A percentile compares a stretch with the other conserved stretches of the same genome.
Evolutionary conservation across 2,888 invertebrate genomes (phyloP).

Genomic region (Cremastobaeus sp.): DNA sequence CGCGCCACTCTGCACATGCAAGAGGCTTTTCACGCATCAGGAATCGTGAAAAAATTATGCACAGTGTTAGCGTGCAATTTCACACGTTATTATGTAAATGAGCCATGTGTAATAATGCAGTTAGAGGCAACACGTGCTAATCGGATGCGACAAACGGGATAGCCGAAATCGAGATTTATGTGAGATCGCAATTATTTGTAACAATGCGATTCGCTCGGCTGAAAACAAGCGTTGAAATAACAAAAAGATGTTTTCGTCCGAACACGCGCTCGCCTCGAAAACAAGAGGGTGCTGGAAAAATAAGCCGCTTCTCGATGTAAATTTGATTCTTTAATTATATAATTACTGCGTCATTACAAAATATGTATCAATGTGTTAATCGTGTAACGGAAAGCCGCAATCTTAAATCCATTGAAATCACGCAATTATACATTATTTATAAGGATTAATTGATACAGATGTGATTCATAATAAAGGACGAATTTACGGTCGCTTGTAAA

Average conservation of each 20-base stretch:
- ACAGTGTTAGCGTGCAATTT: conserved; percentile 42
- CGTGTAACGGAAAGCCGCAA: too few relatives aligned
- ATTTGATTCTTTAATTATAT: too few relatives aligned
- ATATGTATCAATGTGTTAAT: too few relatives aligned
- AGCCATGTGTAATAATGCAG: conserved; percentile 22
- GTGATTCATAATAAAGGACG: conserved; percentile 20
- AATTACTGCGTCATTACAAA: too few relatives aligned
- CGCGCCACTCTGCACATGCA: background rate
- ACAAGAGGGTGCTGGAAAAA: too few relatives aligned
- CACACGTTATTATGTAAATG: conserved; percentile 53
- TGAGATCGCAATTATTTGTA: conserved; percentile 3
- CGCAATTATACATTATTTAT: background rate
- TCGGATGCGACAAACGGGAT: background rate
- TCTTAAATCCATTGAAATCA: too few relatives aligned
- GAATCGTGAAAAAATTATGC: conserved; percentile 49
- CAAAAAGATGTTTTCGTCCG: too few relatives aligned
- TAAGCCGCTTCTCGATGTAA: too few relatives aligned
- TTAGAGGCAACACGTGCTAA: conserved; percentile 16
- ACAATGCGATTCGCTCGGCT: too few relatives aligned
- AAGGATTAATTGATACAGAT: conserved; percentile 1
- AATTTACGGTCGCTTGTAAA: background rate
- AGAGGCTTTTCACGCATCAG: conserved; percentile 50
- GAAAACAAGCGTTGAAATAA: too few relatives aligned
- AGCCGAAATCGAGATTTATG: conserved; percentile 17
- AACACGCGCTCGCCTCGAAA: too few relatives aligned